Base-by-base conservation (phyloP, 2,113 vertebrate species). In the Campylomormyrus tamandua region DNA sequence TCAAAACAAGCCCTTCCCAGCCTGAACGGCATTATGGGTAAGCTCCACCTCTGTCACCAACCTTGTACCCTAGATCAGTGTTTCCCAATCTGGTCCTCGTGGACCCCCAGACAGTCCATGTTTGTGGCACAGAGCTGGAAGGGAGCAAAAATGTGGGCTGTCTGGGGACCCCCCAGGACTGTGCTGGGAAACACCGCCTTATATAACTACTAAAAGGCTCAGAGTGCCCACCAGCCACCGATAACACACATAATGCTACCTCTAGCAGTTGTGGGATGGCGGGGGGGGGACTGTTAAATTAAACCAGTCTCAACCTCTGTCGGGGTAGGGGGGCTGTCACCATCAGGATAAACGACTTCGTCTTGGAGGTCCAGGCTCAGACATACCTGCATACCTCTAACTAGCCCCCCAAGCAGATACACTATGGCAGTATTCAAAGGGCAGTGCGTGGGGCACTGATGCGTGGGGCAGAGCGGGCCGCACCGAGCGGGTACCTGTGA, bases 401-500 rank as follows among this genome's bases (percentile, higher is more conserved):
- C 58, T 27, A 66, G 17, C 9, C 62, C n/a, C n/a, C 58, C 58
- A 62, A n/a, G 21, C 15, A 13, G 15, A 77, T 15, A 74, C n/a
- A 15, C 70, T 77, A 42, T 5, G 1, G 35, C 31, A 24, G 39
- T 19, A 39, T 83, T 45, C 77, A 45, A 27, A 70, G 62, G n/a
- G n/a, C 62, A 70, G n/a, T 31, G 3, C 0, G 10, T 13, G n/a
- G 27, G 62, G n/a, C 10, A 31, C n/a, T 70, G 62, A 31, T 9
- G 62, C 10, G 0, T 2, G 3, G 10, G 62, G n/a, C 62, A 31
- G 62, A 31, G n/a, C 62, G 11, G 62, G 62, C n/a, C 9, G 9
- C 62, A 77, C 27, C 1, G 0, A 19, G n/a, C 45, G 5, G 53
- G 84, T 97, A 98, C 98, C 98, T 91, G 96, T 89, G 0, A 93